Percentiles rank a stretch among this genome's conserved stretches.
Evolutionary conservation across 2,797 vertebrate species (phyloP).

Genomic region (Scyliorhinus canicula): DNA sequence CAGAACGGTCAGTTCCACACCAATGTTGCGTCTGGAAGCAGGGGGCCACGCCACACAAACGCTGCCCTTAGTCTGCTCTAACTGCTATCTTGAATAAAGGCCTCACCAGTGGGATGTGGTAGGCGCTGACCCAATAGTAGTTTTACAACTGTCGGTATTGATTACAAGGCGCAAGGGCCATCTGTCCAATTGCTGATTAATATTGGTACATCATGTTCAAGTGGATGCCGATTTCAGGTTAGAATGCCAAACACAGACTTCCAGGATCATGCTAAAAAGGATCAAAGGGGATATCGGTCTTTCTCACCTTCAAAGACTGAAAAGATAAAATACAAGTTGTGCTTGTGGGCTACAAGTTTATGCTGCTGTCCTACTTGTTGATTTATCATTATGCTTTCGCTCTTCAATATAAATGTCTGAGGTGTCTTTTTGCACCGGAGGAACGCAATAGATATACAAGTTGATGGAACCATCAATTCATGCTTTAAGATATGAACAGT

Average conservation of each 20-base stretch:
- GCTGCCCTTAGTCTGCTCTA: background rate
- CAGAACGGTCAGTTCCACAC: too few species aligned
- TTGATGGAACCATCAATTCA: too few species aligned
- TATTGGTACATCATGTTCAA: background rate
- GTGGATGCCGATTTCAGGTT: background rate
- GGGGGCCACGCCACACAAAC: too few species aligned
- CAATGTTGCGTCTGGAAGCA: background rate
- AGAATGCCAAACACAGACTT: background rate
- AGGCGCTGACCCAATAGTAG: background rate
- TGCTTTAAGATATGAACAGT: too few species aligned
- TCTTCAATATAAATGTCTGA: background rate
- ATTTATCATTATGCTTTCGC: background rate
- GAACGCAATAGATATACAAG: background rate
- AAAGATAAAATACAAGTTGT: background rate
- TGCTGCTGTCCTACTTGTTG: background rate
- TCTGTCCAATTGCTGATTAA: background rate
- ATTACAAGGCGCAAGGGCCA: background rate
- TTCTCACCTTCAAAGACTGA: background rate
- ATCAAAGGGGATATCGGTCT: background rate
- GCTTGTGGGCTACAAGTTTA: background rate
- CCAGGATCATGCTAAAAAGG: background rate
- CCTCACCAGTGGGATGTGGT: background rate
- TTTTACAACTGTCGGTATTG: background rate
- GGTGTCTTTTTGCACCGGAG: background rate
- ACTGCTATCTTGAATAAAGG: background rate